phyloP scores from a whole-genome alignment of 2,888 invertebrate species.

The Thera obeliscata region DNA sequence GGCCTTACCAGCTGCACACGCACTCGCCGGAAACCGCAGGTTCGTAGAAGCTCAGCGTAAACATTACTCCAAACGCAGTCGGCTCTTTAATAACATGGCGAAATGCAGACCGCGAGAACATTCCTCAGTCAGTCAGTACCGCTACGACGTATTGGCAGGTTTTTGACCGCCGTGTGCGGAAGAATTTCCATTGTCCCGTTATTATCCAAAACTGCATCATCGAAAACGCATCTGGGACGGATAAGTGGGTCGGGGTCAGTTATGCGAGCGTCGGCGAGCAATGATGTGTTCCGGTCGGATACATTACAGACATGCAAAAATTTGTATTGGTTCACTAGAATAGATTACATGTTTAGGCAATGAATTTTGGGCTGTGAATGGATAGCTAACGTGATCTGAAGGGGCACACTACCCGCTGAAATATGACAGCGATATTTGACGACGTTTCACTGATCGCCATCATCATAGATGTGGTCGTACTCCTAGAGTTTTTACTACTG shows the following conservation, averaged over 20 bases:
- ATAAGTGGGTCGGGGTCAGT: slow-evolving; percentile 10
- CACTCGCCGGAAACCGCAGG: slow-evolving; percentile 66
- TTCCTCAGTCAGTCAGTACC: slow-evolving; percentile 53
- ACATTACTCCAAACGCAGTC: slow-evolving; percentile 61
- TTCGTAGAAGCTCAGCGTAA: slow-evolving; percentile 69
- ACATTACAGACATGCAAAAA: neutral
- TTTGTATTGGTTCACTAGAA: neutral
- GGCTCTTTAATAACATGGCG: slow-evolving; percentile 52
- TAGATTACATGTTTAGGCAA: neutral
- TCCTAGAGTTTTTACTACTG: neutral
- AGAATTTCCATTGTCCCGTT: slow-evolving; percentile 59
- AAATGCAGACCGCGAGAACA: slow-evolving; percentile 54
- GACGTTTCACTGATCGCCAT: too few species aligned
- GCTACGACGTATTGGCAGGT: slow-evolving; percentile 62
- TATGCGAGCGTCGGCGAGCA: slow-evolving; percentile 5
- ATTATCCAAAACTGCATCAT: slow-evolving; percentile 37
- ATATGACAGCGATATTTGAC: too few species aligned
- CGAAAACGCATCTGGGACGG: slow-evolving; percentile 14
- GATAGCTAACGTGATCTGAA: too few species aligned
- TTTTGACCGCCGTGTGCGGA: slow-evolving; percentile 53
- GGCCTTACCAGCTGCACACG: slow-evolving; percentile 35
- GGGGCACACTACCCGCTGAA: too few species aligned
- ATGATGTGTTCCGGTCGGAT: slow-evolving; percentile 11
- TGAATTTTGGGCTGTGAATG: neutral
- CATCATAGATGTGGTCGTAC: too few species aligned